Conservation (phyloP, 2,797 vertebrate species). For the Vipera latastei region DNA sequence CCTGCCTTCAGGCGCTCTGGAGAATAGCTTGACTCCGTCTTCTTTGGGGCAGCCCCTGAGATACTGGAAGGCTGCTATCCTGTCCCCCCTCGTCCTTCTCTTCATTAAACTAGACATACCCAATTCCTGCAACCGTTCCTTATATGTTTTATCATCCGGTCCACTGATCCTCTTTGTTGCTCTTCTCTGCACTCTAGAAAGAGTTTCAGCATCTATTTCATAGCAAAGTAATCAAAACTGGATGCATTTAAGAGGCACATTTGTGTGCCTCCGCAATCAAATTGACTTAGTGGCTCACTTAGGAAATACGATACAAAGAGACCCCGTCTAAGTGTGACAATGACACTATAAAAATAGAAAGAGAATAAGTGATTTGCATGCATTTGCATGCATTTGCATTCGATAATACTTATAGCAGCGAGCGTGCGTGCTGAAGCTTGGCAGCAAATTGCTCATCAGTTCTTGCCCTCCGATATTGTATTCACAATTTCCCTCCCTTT, state of each 20-base stretch:
- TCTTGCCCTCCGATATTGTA: neutral
- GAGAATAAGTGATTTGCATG: neutral
- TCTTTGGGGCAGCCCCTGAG: too few species aligned
- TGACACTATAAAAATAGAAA: neutral
- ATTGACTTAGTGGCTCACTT: neutral
- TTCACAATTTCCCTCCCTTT: neutral
- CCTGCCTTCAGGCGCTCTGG: too few species aligned
- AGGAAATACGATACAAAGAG: neutral
- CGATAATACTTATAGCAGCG: neutral
- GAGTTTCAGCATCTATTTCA: too few species aligned
- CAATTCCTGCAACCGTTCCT: neutral
- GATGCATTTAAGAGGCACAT: neutral
- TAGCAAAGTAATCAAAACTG: too few species aligned
- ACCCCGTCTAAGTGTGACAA: neutral
- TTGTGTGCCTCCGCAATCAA: neutral
- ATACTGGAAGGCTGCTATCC: neutral
- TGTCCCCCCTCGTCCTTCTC: neutral
- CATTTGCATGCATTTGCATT: neutral
- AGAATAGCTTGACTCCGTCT: too few species aligned
- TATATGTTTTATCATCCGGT: neutral
- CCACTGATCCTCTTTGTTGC: too few species aligned
- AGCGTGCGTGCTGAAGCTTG: neutral
- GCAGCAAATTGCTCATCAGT: neutral
- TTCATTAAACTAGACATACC: neutral
- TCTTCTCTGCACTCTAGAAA: too few species aligned